Percentiles rank a stretch among this genome's conserved stretches.
Conservation (phyloP, 2,113 vertebrate species). For the Ovis canadensis region DNA sequence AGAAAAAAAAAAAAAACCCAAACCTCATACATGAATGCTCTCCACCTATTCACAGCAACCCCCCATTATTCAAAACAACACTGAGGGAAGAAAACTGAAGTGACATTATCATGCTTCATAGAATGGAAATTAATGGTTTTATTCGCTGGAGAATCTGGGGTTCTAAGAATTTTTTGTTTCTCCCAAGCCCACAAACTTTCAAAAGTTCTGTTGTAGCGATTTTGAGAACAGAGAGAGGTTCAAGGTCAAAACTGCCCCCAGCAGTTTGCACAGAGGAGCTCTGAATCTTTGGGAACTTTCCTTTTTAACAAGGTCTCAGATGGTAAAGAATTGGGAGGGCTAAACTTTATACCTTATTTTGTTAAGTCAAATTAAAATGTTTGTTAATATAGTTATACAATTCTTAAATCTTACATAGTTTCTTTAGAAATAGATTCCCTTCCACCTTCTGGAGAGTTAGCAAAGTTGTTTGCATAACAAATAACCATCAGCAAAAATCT, state of each 20-base stretch:
- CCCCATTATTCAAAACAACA: neutral
- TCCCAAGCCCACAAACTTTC: neutral
- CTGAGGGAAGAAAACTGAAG: neutral
- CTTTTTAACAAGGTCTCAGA: neutral
- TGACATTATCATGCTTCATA: neutral
- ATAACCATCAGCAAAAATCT: neutral
- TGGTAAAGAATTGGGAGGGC: neutral
- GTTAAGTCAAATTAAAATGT: constrained; percentile 3
- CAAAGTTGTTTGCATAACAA: neutral
- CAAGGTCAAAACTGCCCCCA: neutral
- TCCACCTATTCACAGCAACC: too few species aligned
- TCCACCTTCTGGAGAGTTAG: neutral
- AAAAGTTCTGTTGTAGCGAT: neutral
- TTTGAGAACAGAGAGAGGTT: neutral
- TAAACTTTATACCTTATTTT: neutral
- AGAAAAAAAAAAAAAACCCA: neutral
- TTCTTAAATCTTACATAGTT: neutral
- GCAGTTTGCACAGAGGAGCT: neutral
- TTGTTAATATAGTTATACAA: neutral
- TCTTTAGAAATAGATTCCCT: constrained; percentile 10
- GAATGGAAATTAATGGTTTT: neutral
- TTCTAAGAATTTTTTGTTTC: neutral
- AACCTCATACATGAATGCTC: neutral
- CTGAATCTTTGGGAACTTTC: neutral
- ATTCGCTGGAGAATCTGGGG: neutral